phyloP scores from a whole-genome alignment of 1,140 invertebrate genomes.

The Yoshiicerus persimilis region DNA sequence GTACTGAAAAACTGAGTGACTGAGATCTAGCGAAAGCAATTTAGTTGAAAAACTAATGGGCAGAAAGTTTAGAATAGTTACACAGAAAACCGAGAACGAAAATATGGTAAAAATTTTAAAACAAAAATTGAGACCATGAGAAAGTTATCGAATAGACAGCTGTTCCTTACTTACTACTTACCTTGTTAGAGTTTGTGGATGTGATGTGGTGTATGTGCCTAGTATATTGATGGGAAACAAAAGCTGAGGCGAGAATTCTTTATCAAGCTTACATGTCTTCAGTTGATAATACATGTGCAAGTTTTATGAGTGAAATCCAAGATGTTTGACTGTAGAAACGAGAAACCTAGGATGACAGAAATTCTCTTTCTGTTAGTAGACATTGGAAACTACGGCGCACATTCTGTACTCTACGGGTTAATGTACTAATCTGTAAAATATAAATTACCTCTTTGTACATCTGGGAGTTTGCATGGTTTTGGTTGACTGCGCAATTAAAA shows the following conservation, averaged over 20 bases:
- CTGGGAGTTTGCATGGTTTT: background rate
- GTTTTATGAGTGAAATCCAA: background rate
- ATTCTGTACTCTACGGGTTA: background rate
- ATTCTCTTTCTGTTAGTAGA: background rate
- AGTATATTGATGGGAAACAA: background rate
- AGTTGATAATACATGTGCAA: background rate
- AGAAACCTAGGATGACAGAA: background rate
- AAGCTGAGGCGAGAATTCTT: background rate
- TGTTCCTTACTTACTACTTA: no score
- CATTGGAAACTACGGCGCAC: background rate
- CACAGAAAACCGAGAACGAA: background rate
- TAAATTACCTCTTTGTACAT: no score
- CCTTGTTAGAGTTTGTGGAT: background rate
- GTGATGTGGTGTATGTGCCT: no score
- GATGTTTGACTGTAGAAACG: background rate
- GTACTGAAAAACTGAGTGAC: background rate
- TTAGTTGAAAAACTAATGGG: no score
- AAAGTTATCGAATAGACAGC: background rate
- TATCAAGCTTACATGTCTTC: background rate
- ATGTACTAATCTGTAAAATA: background rate
- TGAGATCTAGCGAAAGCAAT: no score
- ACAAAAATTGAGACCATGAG: background rate
- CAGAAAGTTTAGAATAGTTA: background rate
- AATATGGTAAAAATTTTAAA: background rate
- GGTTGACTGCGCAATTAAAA: background rate